phyloP scores from a whole-genome alignment of 2,797 vertebrate species.

The Ibycter americanus region DNA sequence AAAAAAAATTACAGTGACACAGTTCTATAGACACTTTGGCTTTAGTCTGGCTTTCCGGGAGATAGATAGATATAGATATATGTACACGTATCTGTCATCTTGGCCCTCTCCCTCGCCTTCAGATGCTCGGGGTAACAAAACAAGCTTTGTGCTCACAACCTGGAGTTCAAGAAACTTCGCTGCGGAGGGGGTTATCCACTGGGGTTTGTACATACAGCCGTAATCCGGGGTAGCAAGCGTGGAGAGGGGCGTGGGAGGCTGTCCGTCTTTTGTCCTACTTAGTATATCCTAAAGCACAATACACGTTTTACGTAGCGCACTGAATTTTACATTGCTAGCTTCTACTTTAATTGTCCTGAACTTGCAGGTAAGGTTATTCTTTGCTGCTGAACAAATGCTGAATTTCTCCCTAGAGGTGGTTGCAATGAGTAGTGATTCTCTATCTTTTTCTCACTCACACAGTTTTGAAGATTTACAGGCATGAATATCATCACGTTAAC shows the following conservation, averaged over 20 bases:
- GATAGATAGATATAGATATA: accelerated
- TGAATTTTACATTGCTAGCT: neutral
- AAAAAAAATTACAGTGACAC: neutral
- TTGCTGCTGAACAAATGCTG: conserved; percentile 45
- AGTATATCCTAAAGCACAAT: neutral
- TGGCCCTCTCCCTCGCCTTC: neutral
- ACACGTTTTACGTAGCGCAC: neutral
- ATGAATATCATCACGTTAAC: conserved; percentile 45
- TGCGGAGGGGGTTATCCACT: neutral
- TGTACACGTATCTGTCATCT: neutral
- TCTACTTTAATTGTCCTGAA: conserved; percentile 42
- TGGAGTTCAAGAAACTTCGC: neutral
- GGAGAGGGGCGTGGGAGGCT: neutral
- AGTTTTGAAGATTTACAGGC: conserved; percentile 56
- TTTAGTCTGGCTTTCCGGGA: neutral
- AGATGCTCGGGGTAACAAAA: neutral
- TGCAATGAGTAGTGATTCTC: conserved; percentile 20
- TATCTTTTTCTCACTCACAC: conserved; percentile 21
- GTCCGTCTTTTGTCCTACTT: neutral
- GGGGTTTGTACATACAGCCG: neutral
- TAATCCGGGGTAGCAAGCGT: neutral
- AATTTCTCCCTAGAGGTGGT: conserved; percentile 55
- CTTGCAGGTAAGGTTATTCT: conserved; percentile 51
- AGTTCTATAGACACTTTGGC: neutral
- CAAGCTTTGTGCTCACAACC: neutral